Conservation (phyloP, 2,797 vertebrate species). For the Varecia variegata region DNA sequence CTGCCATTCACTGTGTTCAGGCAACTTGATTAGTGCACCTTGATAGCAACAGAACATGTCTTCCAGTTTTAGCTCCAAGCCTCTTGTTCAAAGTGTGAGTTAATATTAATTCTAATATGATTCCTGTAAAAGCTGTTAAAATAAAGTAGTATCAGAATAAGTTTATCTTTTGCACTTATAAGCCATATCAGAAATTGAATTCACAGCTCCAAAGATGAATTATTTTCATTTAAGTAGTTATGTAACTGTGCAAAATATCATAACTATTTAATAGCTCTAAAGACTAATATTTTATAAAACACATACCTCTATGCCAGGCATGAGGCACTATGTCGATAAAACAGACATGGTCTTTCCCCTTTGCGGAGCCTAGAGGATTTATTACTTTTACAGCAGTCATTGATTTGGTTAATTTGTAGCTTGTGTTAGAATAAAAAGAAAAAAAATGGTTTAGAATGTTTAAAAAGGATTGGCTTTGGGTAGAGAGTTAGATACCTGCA, state of each 20-base stretch:
- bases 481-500: neutral
- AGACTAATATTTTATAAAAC: conserved; percentile 8
- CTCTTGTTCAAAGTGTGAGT: neutral
- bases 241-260: neutral
- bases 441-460: neutral
- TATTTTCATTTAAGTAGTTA: neutral
- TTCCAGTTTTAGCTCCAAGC: neutral
- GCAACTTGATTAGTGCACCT: neutral
- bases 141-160: neutral
- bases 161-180: neutral
- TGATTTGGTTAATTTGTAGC: conserved; percentile 16
- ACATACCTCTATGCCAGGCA: neutral
- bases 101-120: neutral
- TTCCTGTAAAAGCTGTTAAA: neutral
- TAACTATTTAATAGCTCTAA: neutral
- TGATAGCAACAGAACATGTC: neutral
- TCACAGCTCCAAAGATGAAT: neutral
- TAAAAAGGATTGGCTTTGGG: neutral
- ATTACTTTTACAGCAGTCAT: neutral
- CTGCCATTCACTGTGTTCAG: rapidly evolving
- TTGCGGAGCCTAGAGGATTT: neutral
- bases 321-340: neutral
- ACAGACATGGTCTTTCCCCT: neutral
- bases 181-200: neutral
- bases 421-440: neutral